A percentile compares a stretch with the other conserved stretches of the same genome.
These are phyloP conservation scores for Diadophis punctatus DNA, from an alignment of 2,113 vertebrate species.

Conservation along the genomic window DNA sequence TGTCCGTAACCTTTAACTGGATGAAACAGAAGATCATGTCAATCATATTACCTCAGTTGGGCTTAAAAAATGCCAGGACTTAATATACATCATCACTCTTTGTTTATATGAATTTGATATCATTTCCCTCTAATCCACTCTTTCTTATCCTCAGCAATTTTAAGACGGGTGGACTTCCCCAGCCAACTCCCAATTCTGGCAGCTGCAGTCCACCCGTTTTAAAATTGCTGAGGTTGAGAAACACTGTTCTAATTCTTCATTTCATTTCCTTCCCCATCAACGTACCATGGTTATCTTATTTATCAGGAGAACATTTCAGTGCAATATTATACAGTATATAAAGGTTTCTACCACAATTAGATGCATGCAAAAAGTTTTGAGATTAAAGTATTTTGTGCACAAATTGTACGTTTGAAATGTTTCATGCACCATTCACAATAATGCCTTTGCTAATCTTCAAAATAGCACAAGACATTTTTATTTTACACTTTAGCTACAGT, in stretches of 20 bases:
- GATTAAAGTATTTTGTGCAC: not conserved
- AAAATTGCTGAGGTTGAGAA: not conserved
- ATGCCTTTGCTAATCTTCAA: not conserved
- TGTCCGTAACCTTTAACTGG: not conserved
- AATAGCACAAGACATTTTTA: not conserved
- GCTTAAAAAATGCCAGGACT: not conserved
- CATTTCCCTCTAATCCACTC: not conserved
- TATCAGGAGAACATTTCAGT: not conserved
- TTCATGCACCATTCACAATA: not conserved
- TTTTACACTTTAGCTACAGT: not conserved
- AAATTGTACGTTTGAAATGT: not conserved
- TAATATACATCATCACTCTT: not conserved
- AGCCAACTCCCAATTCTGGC: not conserved
- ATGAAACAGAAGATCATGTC: not conserved
- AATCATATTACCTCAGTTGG: not conserved
- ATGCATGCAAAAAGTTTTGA: not conserved
- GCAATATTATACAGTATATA: not conserved
- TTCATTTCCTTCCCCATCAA: not conserved
- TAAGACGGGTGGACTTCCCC: not conserved
- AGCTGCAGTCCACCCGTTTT: not conserved
- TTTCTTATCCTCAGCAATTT: not conserved
- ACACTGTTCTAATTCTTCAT: not conserved
- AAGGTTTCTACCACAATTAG: not conserved
- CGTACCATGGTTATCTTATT: not conserved
- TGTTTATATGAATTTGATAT: not conserved